These are phyloP conservation scores for Chelon auratus DNA, from an alignment of 2,797 vertebrate species.

Conservation along the genomic window DNA sequence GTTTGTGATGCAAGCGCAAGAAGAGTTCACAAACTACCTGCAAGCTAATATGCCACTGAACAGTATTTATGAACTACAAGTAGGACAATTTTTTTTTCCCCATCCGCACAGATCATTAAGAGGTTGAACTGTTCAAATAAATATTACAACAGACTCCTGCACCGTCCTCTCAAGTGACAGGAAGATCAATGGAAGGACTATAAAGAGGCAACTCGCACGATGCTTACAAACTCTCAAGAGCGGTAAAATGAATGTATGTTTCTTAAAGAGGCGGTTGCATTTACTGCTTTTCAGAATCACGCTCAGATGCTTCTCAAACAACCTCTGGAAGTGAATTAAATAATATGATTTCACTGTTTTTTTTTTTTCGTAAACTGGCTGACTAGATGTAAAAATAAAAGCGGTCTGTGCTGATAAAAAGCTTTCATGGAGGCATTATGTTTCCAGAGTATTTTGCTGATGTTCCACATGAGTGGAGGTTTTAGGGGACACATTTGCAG, in stretches of 20 bases:
- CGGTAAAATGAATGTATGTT: too few relatives aligned
- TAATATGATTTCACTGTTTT: not conserved
- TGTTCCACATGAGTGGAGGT: slow-evolving; percentile 15
- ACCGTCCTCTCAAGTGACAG: not conserved
- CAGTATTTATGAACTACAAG: not conserved
- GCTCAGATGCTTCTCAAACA: not conserved
- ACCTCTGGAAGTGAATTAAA: not conserved
- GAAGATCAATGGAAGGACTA: not conserved
- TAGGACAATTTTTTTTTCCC: not conserved
- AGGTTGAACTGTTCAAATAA: slow-evolving; percentile 13
- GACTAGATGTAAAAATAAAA: slow-evolving; percentile 5
- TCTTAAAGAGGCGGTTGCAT: not conserved
- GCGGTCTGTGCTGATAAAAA: slow-evolving; percentile 1
- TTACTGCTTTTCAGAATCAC: not conserved
- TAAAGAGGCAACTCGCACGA: not conserved
- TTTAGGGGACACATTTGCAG: slow-evolving; percentile 1
- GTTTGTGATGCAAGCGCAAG: not conserved
- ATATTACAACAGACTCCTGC: slow-evolving; percentile 2
- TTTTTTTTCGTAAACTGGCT: too few relatives aligned
- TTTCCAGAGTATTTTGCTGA: slow-evolving; percentile 3
- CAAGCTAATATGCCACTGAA: too few relatives aligned
- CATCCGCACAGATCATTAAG: not conserved
- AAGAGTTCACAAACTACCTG: not conserved
- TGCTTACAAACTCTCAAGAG: too few relatives aligned
- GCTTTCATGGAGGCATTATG: not conserved